Conservation (phyloP, 2,888 invertebrate genomes). For the Synanthedon andrenaeformis region DNA sequence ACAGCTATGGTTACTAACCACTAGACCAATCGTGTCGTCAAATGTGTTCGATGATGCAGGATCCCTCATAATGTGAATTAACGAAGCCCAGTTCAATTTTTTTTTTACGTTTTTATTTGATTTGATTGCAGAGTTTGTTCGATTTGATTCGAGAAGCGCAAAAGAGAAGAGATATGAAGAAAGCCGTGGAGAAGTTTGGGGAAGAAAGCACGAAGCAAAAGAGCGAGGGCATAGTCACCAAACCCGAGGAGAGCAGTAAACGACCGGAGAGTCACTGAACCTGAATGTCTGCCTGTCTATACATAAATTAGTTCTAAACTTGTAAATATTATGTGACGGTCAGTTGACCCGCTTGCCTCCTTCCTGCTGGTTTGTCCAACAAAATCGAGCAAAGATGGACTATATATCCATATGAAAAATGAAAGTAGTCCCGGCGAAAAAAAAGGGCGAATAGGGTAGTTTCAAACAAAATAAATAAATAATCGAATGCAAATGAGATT, state of each 20-base stretch:
- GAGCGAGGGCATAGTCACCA: slow-evolving; percentile 40
- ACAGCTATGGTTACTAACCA: no score
- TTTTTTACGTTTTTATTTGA: no score
- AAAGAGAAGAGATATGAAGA: slow-evolving; percentile 49
- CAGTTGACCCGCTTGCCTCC: no score
- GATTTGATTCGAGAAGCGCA: slow-evolving; percentile 59
- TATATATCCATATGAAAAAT: no score
- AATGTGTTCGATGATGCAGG: no score
- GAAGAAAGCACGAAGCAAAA: slow-evolving; percentile 29
- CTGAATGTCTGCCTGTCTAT: background rate
- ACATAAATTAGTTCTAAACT: background rate
- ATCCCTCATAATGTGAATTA: no score
- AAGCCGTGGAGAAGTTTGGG: slow-evolving; percentile 30
- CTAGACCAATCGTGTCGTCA: no score
- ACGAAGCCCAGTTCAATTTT: no score
- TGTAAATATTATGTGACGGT: no score
- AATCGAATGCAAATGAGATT: background rate
- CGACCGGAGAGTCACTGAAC: slow-evolving; percentile 51
- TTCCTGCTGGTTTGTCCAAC: no score
- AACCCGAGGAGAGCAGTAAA: slow-evolving; percentile 37
- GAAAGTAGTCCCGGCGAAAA: slow-evolving; percentile 2
- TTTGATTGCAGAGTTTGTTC: slow-evolving; percentile 43
- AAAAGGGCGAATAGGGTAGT: no score
- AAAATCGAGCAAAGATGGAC: slow-evolving; percentile 12
- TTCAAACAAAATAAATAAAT: background rate